Conservation (phyloP, 1,140 invertebrate species). For the Matsumurasca onukii region DNA sequence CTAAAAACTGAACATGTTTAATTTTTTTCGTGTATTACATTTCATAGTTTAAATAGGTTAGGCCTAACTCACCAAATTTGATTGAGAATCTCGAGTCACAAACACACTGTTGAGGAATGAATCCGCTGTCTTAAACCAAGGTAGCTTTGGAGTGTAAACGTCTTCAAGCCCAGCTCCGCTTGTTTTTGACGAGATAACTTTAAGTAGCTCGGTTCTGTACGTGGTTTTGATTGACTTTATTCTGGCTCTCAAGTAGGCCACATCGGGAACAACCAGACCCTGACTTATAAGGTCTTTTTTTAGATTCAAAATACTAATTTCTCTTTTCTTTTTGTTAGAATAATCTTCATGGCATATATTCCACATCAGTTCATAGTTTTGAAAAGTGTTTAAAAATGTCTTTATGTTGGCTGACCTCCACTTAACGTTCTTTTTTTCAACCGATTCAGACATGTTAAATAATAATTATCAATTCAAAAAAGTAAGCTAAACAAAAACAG, state of each 20-base stretch:
- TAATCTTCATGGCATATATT: slow-evolving; percentile 26
- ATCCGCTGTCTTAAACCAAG: slow-evolving; percentile 30
- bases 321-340: slow-evolving; percentile 20
- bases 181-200: slow-evolving; percentile 6
- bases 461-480: neutral
- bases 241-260: slow-evolving; percentile 14
- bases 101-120: slow-evolving; percentile 7
- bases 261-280: slow-evolving; percentile 15
- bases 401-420: slow-evolving; percentile 4
- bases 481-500: neutral
- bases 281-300: slow-evolving; percentile 1
- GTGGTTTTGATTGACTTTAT: slow-evolving; percentile 24
- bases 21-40: too few relatives aligned
- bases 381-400: slow-evolving; percentile 20
- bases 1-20: too few relatives aligned
- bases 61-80: slow-evolving; percentile 23
- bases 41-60: too few relatives aligned
- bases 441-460: neutral
- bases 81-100: neutral
- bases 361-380: slow-evolving; percentile 26
- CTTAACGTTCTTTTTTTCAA: slow-evolving; percentile 13
- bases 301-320: slow-evolving; percentile 12
- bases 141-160: slow-evolving; percentile 24
- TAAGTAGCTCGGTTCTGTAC: slow-evolving; percentile 25
- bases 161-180: slow-evolving; percentile 24